Evolutionary conservation across 1,140 invertebrate genomes (phyloP).

Genomic region (Episyrphus balteatus): DNA sequence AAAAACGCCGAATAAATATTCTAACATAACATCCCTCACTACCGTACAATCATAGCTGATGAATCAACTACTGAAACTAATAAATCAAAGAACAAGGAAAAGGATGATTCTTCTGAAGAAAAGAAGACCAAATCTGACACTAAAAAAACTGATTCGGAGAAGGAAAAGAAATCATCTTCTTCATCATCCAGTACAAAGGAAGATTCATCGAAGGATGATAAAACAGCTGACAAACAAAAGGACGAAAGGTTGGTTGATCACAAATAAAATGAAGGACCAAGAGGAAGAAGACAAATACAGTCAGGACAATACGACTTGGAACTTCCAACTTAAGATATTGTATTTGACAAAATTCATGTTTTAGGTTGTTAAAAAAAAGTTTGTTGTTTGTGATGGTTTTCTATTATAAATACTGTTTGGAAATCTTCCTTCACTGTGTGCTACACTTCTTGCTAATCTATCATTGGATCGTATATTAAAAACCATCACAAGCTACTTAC

Average conservation of each 20-base stretch:
- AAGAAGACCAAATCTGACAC: no score
- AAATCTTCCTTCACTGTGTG: no score
- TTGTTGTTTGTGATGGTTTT: no score
- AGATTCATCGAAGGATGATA: constrained; percentile 17
- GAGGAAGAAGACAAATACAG: neutral
- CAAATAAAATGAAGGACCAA: no score
- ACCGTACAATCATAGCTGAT: neutral
- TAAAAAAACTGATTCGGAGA: neutral
- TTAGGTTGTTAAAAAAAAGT: no score
- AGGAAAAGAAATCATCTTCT: neutral
- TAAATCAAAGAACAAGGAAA: constrained; percentile 19
- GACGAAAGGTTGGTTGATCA: constrained; percentile 17
- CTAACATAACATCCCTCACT: neutral
- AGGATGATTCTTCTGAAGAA: no score
- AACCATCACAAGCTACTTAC: no score
- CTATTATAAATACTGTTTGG: no score
- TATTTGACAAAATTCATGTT: no score
- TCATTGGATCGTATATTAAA: no score
- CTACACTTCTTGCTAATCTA: no score
- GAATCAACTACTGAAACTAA: constrained; percentile 4
- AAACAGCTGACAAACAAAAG: constrained; percentile 23
- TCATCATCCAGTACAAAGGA: neutral
- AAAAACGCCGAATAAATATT: neutral
- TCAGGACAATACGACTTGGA: neutral
- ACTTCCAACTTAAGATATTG: no score